Percentiles rank a stretch among this genome's conserved stretches.
These are phyloP conservation scores for Oreochromis mossambicus DNA, from an alignment of 2,797 vertebrate genomes.

Conservation along the genomic window DNA sequence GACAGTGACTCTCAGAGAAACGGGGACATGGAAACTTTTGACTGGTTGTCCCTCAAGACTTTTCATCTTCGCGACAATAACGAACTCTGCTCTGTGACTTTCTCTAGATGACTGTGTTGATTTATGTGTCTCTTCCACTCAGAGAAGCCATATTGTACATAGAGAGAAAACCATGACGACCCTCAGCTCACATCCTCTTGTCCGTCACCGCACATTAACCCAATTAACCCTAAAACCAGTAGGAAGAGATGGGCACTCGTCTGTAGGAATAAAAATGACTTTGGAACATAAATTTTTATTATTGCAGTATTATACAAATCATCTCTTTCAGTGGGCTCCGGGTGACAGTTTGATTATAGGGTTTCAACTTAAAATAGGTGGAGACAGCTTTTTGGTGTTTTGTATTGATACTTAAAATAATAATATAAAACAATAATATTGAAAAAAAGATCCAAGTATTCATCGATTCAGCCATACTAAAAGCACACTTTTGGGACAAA, in stretches of 20 bases:
- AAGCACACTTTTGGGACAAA: conserved; percentile 73
- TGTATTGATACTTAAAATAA: conserved; percentile 56
- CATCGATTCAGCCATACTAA: conserved; percentile 64
- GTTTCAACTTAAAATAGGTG: conserved; percentile 40
- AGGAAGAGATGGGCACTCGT: conserved; percentile 37
- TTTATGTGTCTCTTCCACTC: conserved; percentile 77
- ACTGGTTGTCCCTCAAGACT: conserved; percentile 53
- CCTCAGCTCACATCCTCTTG: conserved; percentile 60
- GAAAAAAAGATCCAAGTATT: conserved; percentile 16
- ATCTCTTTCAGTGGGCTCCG: conserved; percentile 39
- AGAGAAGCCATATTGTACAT: conserved; percentile 85
- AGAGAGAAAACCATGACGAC: conserved; percentile 74
- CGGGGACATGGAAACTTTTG: conserved; percentile 51
- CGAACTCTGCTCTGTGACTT: conserved; percentile 62
- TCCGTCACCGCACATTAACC: conserved; percentile 47
- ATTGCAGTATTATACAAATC: conserved; percentile 62
- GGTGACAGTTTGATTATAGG: conserved; percentile 32
- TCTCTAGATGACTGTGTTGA: conserved; percentile 64
- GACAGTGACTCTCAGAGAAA: conserved; percentile 58
- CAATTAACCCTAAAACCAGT: conserved; percentile 48
- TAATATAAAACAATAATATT: conserved; percentile 11
- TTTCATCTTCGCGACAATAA: conserved; percentile 47
- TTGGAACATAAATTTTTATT: conserved; percentile 63
- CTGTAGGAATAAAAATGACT: conserved; percentile 44
- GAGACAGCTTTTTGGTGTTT: conserved; percentile 51